A percentile compares a stretch with the other conserved stretches of the same genome.
These are phyloP conservation scores for Sanderia malayensis DNA, from an alignment of 30 jellyfish, hydroid and myxozoan species.

Conservation along the genomic window DNA sequence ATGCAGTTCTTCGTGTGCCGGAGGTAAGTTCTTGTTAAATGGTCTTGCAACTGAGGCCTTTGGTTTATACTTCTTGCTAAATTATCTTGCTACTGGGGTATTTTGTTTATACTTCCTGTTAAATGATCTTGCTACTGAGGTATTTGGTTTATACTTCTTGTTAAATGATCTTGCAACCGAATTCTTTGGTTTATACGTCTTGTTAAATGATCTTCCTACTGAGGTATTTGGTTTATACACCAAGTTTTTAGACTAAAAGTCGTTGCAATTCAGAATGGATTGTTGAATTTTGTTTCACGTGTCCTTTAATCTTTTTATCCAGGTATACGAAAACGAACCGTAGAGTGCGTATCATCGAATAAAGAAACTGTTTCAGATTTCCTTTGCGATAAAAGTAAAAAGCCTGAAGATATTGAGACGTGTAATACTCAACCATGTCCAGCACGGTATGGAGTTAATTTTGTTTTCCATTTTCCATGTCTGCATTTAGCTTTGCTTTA, in stretches of 20 bases:
- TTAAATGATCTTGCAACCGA: too few relatives aligned
- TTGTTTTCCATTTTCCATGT: background rate
- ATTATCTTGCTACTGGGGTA: too few relatives aligned
- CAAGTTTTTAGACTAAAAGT: too few relatives aligned
- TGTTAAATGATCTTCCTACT: too few relatives aligned
- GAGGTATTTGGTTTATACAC: too few relatives aligned
- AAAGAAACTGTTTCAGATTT: slow-evolving; percentile 42
- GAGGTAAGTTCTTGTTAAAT: slow-evolving; percentile 40
- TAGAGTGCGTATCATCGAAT: slow-evolving; percentile 47
- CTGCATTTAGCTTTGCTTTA: background rate
- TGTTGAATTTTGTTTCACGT: background rate
- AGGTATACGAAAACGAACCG: slow-evolving; percentile 44
- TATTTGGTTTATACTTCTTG: too few relatives aligned
- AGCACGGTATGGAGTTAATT: slow-evolving; percentile 39
- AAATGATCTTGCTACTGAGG: too few relatives aligned
- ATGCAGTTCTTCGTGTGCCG: slow-evolving; percentile 80
- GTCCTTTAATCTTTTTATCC: background rate
- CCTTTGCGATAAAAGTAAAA: slow-evolving; percentile 22
- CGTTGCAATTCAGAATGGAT: too few relatives aligned
- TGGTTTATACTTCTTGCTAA: too few relatives aligned
- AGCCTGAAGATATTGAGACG: slow-evolving; percentile 48
- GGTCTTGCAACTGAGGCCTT: too few relatives aligned
- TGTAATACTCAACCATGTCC: slow-evolving; percentile 78
- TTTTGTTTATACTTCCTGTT: too few relatives aligned
- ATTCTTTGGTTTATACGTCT: too few relatives aligned